A percentile compares a stretch with the other conserved stretches of the same genome.
phyloP scores from a whole-genome alignment of 2,113 vertebrate genomes.

The Anolis carolinensis region DNA sequence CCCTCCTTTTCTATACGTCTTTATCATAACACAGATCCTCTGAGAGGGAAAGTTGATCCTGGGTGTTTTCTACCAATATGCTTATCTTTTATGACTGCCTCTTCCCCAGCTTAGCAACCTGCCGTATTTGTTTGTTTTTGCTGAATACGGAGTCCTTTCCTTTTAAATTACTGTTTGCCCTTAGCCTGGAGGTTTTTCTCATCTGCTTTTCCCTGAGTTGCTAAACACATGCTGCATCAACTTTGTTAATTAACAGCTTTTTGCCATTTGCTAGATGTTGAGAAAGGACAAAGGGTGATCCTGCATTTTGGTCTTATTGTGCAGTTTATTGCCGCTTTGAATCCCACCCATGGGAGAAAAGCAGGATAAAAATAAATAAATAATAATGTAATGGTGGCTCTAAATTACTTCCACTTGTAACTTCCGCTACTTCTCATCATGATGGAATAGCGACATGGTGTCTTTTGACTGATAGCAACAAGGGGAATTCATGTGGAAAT shows the following conservation, averaged over 20 bases:
- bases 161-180: slow-evolving; percentile 27
- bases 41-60: slow-evolving; percentile 25
- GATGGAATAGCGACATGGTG: neutral
- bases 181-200: slow-evolving; percentile 16
- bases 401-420: too few relatives aligned
- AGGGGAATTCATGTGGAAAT: neutral
- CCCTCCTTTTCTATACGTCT: neutral
- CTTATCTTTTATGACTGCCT: neutral
- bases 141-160: neutral
- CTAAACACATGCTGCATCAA: neutral
- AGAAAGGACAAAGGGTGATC: neutral
- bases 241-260: slow-evolving; percentile 5
- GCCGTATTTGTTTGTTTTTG: slow-evolving; percentile 8
- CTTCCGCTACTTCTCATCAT: too few relatives aligned
- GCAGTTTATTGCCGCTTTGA: too few relatives aligned
- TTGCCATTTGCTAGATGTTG: neutral
- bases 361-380: too few relatives aligned
- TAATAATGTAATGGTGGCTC: too few relatives aligned
- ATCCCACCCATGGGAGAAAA: too few relatives aligned
- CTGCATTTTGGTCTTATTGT: too few relatives aligned
- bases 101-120: neutral
- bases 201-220: neutral
- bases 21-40: slow-evolving; percentile 25
- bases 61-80: neutral
- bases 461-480: neutral